A percentile compares a stretch with the other conserved stretches of the same genome.
phyloP scores from a whole-genome alignment of 2,113 vertebrate genomes.

The Puma concolor region DNA sequence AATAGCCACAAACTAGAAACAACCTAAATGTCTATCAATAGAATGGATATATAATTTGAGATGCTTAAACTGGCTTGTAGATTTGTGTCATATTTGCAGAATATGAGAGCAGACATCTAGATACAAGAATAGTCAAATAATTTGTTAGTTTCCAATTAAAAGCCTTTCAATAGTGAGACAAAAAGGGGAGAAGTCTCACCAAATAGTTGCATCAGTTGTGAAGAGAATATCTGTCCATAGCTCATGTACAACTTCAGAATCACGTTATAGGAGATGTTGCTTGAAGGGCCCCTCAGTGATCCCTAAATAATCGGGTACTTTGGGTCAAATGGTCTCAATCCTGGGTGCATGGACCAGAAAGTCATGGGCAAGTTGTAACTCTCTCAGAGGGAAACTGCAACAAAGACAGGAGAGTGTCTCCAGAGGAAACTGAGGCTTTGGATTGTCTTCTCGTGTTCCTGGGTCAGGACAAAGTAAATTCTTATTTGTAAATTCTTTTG shows the following conservation, averaged over 20 bases:
- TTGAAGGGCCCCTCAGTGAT: not conserved
- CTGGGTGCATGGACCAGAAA: not conserved
- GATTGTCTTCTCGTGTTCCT: not conserved
- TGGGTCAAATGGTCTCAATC: not conserved
- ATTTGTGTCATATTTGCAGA: not conserved
- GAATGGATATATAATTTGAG: not conserved
- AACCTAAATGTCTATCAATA: not conserved
- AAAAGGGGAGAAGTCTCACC: not conserved
- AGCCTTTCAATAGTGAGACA: not conserved
- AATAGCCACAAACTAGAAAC: not conserved
- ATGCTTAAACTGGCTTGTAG: not conserved
- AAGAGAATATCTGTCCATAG: not conserved
- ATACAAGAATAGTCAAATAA: not conserved
- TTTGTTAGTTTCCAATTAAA: not conserved
- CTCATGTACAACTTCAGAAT: not conserved
- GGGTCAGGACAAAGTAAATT: not conserved
- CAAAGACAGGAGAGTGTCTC: not conserved
- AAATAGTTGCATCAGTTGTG: not conserved
- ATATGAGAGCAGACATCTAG: not conserved
- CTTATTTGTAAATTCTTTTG: not conserved
- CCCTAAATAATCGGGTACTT: not conserved
- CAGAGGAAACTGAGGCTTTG: not conserved
- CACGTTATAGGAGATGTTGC: not conserved
- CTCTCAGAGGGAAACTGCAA: not conserved
- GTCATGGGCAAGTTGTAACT: not conserved